Base-by-base conservation (phyloP, 2,888 invertebrate genomes). In the Lasius fuliginosus region DNA sequence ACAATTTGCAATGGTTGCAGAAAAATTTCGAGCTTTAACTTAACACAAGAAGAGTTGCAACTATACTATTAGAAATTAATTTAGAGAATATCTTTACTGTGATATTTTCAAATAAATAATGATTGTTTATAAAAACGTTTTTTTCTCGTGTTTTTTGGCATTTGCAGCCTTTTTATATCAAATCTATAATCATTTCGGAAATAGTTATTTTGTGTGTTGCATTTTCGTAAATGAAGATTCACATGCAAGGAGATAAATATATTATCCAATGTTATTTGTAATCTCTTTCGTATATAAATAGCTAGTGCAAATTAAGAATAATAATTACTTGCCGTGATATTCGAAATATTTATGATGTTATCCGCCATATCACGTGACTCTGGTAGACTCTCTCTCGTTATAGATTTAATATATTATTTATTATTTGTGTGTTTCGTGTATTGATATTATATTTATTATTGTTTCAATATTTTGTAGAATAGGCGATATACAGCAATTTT, bases 351-450 rank as follows among this genome's bases (percentile, higher is more conserved):
- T 46, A 46, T 23, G 27, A 40, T 27, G 27, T 18, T 33, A 53
- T 36, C 9, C 23, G 18, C 12, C 36, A 18, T 65, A 36, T 23
- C 33, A 6, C 36, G 5, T 49, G 18, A 49, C 1, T 23, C 23
- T 49, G 5, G 5, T 27, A 15, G 11, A 23, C 6, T 36, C 36
- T 64, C 0, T n/a, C 42, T 23, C 33, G 75, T 53, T 42, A 27
- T 27, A 36, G n/a, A 76, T 76, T 46, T 53, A 64, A 53, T 76
- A 76, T 64, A 64, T 75, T 75, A 76, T 64, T 76, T 53, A 65
- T 4, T 27, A 18, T 53, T 27, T 40, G 36, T 15, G 42, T 11
- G 12, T 6, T 12, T 6, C 12, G 4, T 42, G 5, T 40, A 40
- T 60, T 60, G 30, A n/a, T 46, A 15, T 9, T 62, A 60, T 30